Evolutionary conservation across 2,113 vertebrate species (phyloP), one percentile per base, ranked within the genome.

Genomic region (Osmerus eperlanus): DNA sequence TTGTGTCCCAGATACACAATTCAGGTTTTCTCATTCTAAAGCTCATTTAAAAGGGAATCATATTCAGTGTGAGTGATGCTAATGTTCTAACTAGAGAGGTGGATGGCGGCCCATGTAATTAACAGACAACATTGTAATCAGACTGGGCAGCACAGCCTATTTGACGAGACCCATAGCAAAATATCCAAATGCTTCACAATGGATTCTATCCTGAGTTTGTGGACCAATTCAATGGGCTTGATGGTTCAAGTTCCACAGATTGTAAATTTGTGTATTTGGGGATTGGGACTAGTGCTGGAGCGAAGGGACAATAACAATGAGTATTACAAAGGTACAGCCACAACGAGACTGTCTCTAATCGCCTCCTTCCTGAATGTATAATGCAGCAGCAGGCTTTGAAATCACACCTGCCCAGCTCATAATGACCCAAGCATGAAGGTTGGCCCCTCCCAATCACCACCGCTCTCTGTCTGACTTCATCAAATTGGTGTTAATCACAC

Each of bases 321-420:
- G 51, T 18, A 60, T 74, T 23, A 75, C 71, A 78, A 77, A 77
- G 58, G 70, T 21, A 16, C 29, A 59, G 8, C 56, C 56, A 66
- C 65, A 70, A 59, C 63, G 13, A 23, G 47, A 2, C 54, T 14
- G 15, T 53, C 54, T 68, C 3, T 13, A 59, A 76, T 55, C 41
- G 15, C 0, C 41, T 73, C 61, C 74, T 8, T 73, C 66, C 56
- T 83, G 75, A 84, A 84, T 82, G 65, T 66, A 88, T 83, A 70
- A 87, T 58, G 69, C 77, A 84, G 66, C 71, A 72, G 71, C 70
- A 3, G 3, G 70, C 81, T 77, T 77, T 79, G 71, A 79, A 29
- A 75, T 73, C 74, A 71, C 74, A 81, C 81, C 78, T 85, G 81
- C 66, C 55, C 74, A 62, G 63, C 19, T 66, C 68, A 47, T 56